Conservation (phyloP, 2,888 invertebrate species). For the Agrotis exclamationis region DNA sequence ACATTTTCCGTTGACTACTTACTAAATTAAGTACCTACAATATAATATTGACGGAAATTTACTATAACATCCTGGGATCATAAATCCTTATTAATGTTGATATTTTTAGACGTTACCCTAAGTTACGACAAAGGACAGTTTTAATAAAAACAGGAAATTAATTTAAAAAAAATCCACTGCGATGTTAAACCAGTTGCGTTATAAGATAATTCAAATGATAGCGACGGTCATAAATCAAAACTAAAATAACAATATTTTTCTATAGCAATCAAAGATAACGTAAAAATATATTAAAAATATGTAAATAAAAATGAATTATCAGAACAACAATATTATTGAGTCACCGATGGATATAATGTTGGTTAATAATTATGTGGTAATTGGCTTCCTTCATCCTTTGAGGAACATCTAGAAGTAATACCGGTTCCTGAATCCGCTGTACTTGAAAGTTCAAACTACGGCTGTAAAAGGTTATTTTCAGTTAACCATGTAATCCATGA, state of each 20-base stretch:
- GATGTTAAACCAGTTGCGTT: not conserved
- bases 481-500: not conserved
- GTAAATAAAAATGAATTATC: not conserved
- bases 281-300: no score
- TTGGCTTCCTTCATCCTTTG: slow-evolving; percentile 26
- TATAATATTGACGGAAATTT: no score
- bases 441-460: slow-evolving; percentile 37
- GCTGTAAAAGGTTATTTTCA: not conserved
- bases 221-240: not conserved
- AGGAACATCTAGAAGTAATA: slow-evolving; percentile 1
- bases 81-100: not conserved
- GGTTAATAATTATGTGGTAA: slow-evolving; percentile 15
- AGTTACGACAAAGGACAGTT: not conserved
- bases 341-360: slow-evolving; percentile 23
- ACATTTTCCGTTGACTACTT: not conserved
- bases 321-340: slow-evolving; percentile 33
- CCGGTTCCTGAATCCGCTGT: slow-evolving; percentile 50
- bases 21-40: not conserved
- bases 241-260: not conserved
- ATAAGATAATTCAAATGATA: not conserved
- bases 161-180: no score
- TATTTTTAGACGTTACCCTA: not conserved
- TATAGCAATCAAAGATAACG: no score
- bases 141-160: not conserved
- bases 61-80: no score